Evolutionary conservation across 2,888 invertebrate genomes (phyloP), one percentile per base, ranked within the genome.

Genomic region (Timandra comae): DNA sequence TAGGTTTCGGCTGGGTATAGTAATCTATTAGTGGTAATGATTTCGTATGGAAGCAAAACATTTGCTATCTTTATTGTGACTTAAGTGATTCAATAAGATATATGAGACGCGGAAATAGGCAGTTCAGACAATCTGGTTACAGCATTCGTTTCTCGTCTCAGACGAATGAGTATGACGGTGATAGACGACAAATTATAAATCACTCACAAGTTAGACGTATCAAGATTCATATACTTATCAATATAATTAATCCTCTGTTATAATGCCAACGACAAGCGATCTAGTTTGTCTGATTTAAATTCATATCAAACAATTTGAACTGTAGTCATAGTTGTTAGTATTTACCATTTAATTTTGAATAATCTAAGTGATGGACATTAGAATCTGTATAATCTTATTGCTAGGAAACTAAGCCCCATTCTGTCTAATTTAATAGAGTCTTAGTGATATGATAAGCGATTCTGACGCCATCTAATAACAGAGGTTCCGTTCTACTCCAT

Each of bases 51-150:
- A 27, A 24, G 7, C 32, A 34, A 36, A 32, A 36, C 35, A 43
- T 42, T 36, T 35, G 32, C 36, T 50, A 39, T 46, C 31, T 25
- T 44, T 41, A 48, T 49, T 65, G 60, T 61, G 51, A 53, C 59
- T 54, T n/a, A 56, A 55, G 52, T 56, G 48, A 54, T 49, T 53
- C 46, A 56, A 49, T 57, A 53, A 57, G 73, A 69, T 73, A 74
- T 66, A 71, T 62, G 69, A 73, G 69, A 77, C 47, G 64, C 72
- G 76, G 79, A 78, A 76, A 63, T 63, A 57, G 54, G 53, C 46
- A 54, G 52, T 55, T 50, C 54, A 56, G 66, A 61, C 57, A 52
- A 63, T 63, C 56, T 59, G 52, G 56, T 58, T 24, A 57, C 61
- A 63, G 59, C 61, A 60, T 62, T 65, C 58, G 54, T 63, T 65